Base-by-base conservation (phyloP, 2,888 invertebrate species). In the Heterodera filipjevi region DNA sequence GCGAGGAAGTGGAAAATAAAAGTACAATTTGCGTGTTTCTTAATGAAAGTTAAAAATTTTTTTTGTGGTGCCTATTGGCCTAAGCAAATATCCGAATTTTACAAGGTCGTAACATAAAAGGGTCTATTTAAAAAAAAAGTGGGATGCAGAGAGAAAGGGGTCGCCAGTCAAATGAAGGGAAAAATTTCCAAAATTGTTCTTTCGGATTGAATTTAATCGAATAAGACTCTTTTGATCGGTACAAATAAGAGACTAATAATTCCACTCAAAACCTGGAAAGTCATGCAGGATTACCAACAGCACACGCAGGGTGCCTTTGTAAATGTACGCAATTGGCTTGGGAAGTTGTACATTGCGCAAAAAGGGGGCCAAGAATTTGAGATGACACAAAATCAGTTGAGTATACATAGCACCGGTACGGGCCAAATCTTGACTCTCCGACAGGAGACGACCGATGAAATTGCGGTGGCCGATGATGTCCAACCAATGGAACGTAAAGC, bases 401-500 rank as follows among this genome's bases (percentile, higher is more conserved):
- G 97, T 95, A 90, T 97, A 99, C 92, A 98, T 94, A 33, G 87
- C 87, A 2, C 84, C 81, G 6, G 87, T 85, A 35, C 85, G 82
- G 16, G 80, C 77, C 46, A 81, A 75, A 44, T 86, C 86, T n/a
- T 30, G 30, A 32, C 66, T 71, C n/a, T 82, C 80, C 19, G 77
- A 95, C 44, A 98, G 92, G 91, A 98, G 94, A 77, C 95, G 92
- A 76, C 95, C 96, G 88, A 99, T 93, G 90, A 98, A 98, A 0
- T 95, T 94, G 77, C 98, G 93, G 90, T 99, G 98, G 0, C 97
- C 96, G 66, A 99, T 94, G 71, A 99, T 91, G 90, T 99, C 99
- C 79, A 99, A 91, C 99, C 99, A 99, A 2, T 98, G 95, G 90
- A 95, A 99, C 79, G 96, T 94, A 90, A 99, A 99, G 0, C 95